Conservation (phyloP, 1,140 invertebrate genomes). For the Pectinophora gossypiella region DNA sequence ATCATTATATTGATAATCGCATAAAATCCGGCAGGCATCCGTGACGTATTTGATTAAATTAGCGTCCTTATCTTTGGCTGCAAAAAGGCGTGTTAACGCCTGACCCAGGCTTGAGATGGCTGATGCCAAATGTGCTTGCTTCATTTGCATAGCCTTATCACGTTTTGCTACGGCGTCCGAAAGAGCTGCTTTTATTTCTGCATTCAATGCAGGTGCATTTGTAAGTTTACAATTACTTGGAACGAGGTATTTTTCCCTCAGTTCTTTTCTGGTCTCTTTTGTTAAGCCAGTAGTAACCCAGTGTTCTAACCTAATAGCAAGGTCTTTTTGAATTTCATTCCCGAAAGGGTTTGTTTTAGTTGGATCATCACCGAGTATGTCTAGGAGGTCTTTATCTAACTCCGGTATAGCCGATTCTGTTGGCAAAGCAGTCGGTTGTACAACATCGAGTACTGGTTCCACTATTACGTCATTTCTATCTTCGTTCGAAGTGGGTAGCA, state of each 20-base stretch:
- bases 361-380: constrained; percentile 7
- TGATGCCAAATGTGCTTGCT: background rate
- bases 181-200: constrained; percentile 1
- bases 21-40: background rate
- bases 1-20: background rate
- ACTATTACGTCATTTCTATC: background rate
- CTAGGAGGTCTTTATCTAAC: background rate
- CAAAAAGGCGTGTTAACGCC: background rate
- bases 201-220: background rate
- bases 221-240: constrained; percentile 4
- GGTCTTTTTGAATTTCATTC: background rate
- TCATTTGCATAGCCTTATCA: constrained; percentile 5
- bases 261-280: constrained; percentile 7
- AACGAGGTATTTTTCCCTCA: background rate
- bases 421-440: background rate
- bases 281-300: background rate
- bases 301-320: background rate
- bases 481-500: background rate
- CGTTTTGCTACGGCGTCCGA: background rate
- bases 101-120: background rate
- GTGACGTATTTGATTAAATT: background rate
- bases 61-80: background rate
- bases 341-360: background rate
- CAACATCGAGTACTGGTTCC: background rate
- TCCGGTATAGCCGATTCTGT: background rate